These are phyloP conservation scores for Ceratina calcarata DNA, from an alignment of 1,140 invertebrate genomes.

Conservation along the genomic window DNA sequence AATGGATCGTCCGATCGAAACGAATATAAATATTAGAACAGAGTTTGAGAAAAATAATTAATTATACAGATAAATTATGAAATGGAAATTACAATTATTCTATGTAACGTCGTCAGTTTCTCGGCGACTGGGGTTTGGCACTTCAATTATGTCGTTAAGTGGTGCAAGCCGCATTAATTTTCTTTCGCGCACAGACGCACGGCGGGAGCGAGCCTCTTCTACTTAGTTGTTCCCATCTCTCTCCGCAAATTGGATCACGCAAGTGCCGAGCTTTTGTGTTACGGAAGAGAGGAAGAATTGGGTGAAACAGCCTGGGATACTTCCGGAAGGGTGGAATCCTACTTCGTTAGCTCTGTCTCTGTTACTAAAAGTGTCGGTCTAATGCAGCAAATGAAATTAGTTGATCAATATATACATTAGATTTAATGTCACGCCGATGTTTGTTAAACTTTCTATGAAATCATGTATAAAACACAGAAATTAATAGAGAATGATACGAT, in stretches of 20 bases:
- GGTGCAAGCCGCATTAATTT: constrained; percentile 39
- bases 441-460: too few species aligned
- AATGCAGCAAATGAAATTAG: neutral
- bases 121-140: constrained; percentile 17
- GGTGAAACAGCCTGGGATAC: too few species aligned
- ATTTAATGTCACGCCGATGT: too few species aligned
- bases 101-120: too few species aligned
- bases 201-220: neutral
- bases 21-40: too few species aligned
- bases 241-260: constrained; percentile 37
- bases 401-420: neutral
- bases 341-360: neutral
- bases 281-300: neutral
- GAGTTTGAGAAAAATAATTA: too few species aligned
- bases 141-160: constrained; percentile 50
- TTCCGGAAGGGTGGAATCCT: neutral
- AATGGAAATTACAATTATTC: too few species aligned
- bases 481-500: too few species aligned
- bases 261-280: constrained; percentile 30
- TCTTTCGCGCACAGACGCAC: constrained; percentile 26
- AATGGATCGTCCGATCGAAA: too few species aligned
- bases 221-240: constrained; percentile 7
- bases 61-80: too few species aligned
- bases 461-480: too few species aligned
- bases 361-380: too few species aligned